Base-by-base conservation (phyloP, 2,888 invertebrate species). In the Apotomis turbidana region DNA sequence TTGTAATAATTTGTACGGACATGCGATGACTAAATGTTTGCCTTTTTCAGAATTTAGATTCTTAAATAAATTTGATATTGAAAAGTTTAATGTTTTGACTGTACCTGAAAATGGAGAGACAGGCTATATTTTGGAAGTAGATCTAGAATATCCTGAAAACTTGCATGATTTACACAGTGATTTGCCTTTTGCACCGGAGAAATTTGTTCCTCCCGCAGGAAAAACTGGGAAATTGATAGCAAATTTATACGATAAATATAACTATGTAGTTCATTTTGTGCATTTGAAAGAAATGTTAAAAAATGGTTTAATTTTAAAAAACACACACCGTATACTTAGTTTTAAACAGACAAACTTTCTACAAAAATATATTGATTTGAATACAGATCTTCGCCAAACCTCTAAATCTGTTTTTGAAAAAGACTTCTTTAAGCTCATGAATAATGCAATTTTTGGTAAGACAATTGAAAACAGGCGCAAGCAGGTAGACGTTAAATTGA, bases 41-140 rank as follows among this genome's bases (percentile, higher is more conserved):
- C 85, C 86, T 0, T 60, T 68, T 9, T 70, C 74, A 10, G 76
- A 75, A 9, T 85, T 87, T 76, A 64, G 79, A 70, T 87, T 83
- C 82, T 73, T 78, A 12, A 74, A 77, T 15, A 61, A 71, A 54
- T 46, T 78, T 63, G 57, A 73, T 52, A 52, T 74, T 9, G 15
- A 46, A 1, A 51, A 38, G 1, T 68, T 70, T 4, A 58, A 74
- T 57, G n/a, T 75, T 8, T 9, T 13, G 12, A 6, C 38, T 13
- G 4, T 54, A 3, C 52, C 38, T 1, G n/a, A 36, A 4, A 3
- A 54, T 13, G 8, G 52, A 44, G 51, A 54, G 5, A 57, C 46
- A 12, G 74, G 74, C 1, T 74, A 72, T 54, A 60, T 74, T 5
- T 38, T 79, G 4, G 80, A 82, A 76, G 76, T 77, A n/a, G 79